Conservation (phyloP, 2,888 invertebrate genomes). For the Xanthia togata region DNA sequence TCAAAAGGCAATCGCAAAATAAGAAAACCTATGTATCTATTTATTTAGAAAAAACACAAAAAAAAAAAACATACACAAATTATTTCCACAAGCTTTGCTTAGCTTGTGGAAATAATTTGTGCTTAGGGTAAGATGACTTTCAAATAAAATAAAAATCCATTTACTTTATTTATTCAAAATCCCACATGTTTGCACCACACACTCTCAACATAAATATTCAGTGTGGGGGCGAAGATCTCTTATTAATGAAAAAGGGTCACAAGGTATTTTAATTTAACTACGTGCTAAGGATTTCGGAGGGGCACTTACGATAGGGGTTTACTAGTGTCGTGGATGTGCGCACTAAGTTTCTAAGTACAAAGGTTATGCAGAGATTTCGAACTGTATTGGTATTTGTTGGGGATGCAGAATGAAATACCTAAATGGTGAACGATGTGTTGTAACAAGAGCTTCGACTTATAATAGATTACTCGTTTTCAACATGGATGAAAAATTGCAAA, state of each 20-base stretch:
- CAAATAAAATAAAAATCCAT: not conserved
- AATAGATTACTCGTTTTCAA: no score
- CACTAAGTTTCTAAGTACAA: constrained; percentile 38
- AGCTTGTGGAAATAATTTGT: no score
- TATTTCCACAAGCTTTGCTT: not conserved
- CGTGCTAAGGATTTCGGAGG: constrained; percentile 87
- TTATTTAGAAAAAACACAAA: no score
- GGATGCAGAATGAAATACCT: not conserved
- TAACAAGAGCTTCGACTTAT: not conserved
- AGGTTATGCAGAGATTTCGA: constrained; percentile 22
- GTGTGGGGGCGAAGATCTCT: constrained; percentile 88
- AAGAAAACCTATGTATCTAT: no score
- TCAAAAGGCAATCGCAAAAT: no score
- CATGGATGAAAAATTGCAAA: not conserved
- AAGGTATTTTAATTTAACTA: constrained; percentile 90
- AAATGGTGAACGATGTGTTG: not conserved
- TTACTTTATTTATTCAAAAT: constrained; percentile 9
- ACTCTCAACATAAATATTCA: constrained; percentile 87
- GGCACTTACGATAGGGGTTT: constrained; percentile 71
- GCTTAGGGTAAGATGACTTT: not conserved
- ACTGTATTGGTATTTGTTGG: not conserved
- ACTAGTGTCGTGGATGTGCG: constrained; percentile 44
- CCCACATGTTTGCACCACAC: constrained; percentile 69
- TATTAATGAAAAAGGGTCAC: constrained; percentile 91
- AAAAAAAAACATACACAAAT: no score